Evolutionary conservation across 2,797 vertebrate species (phyloP), one percentile per base, ranked within the genome.

Genomic region (Mormyrops boulengeri): DNA sequence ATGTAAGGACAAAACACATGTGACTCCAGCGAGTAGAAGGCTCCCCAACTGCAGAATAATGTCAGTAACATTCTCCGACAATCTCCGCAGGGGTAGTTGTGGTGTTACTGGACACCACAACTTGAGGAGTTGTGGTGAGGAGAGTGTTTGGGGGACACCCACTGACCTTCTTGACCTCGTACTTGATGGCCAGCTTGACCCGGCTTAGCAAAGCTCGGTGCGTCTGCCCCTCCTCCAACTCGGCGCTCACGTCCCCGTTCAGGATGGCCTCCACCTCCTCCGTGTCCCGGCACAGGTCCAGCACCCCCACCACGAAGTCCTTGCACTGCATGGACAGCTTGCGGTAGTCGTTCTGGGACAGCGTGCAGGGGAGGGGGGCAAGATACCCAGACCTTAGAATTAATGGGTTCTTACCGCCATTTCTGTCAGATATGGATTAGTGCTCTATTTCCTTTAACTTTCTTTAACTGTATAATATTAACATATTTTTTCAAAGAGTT

Each of bases 311-410:
- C 62, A 97, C 97, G 30, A 98, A 98, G 93, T 97, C 97, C 93
- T 98, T 98, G 95, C 97, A 98, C 91, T 98, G 97, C 97, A 98
- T 97, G 88, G 97, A 98, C 90, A 98, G 93, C 93, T 97, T 97
- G 91, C 97, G 96, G 14, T 98, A 98, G 94, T 98, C 97, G 34
- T 97, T 97, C 97, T 98, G 92, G 62, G 88, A 69, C 66, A 60
- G n/a, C 11, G 85, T 53, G 50, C 85, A 87, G 26, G 85, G 49
- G 11, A 57, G 85, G 52, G 52, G 34, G 30, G 85, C 26, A 87
- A 87, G 52, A 87, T n/a, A 87, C 50, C 52, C 85, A 87, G 85
- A 87, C 50, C 22, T 34, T 55, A 34, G 85, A 87, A 53, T 87
- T 55, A 87, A 30, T 62, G 55, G 53, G 34, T 47, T n/a, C 38